Conservation (phyloP, 2,888 invertebrate genomes). For the Agrotis exclamationis region DNA sequence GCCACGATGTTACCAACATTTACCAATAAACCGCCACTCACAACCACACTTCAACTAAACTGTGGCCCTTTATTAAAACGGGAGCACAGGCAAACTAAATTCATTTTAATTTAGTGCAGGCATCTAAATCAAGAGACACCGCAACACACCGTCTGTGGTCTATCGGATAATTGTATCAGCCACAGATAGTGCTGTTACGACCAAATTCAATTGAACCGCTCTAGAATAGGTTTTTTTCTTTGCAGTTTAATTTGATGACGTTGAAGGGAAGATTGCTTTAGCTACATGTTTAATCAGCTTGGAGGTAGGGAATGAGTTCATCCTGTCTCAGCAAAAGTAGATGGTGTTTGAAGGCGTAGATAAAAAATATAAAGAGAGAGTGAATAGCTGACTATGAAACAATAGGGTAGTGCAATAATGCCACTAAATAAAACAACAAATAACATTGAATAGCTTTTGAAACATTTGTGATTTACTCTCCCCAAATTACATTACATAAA, state of each 20-base stretch:
- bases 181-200: slow-evolving; percentile 48
- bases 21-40: slow-evolving; percentile 28
- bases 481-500: background rate
- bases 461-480: no score
- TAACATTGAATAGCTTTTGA: no score
- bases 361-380: no score
- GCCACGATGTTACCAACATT: slow-evolving; percentile 2
- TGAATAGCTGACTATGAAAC: no score
- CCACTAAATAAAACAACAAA: no score
- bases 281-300: slow-evolving; percentile 3
- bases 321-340: no score
- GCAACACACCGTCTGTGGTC: slow-evolving; percentile 46
- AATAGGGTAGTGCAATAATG: no score
- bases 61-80: slow-evolving; percentile 52
- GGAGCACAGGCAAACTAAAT: slow-evolving; percentile 53
- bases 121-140: slow-evolving; percentile 55
- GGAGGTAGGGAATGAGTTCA: background rate
- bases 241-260: slow-evolving; percentile 19
- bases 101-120: slow-evolving; percentile 50
- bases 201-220: slow-evolving; percentile 51
- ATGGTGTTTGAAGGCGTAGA: background rate
- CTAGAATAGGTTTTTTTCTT: slow-evolving; percentile 17
- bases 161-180: slow-evolving; percentile 59
- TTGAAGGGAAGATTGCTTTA: background rate
- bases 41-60: slow-evolving; percentile 43